Base-by-base conservation (phyloP, 2,113 vertebrate genomes). In the Takifugu flavidus region DNA sequence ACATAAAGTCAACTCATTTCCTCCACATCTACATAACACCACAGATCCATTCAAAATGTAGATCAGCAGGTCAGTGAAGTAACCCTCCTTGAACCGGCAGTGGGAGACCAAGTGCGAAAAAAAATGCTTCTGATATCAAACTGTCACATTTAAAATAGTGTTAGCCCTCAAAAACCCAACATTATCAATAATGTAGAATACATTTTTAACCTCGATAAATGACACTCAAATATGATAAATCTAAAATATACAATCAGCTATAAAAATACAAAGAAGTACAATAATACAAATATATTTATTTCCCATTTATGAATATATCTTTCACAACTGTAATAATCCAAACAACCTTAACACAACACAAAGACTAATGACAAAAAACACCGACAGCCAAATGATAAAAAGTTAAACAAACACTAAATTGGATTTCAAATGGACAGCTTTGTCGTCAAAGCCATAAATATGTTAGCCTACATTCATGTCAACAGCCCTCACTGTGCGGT, bases 211-310 rank as follows among this genome's bases (percentile, higher is more conserved):
- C 71, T 82, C 69, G 61, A 80, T 80, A 89, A 89, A 88, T 80
- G 77, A 87, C 83, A 68, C 72, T 86, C 78, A 87, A 83, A 79
- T 86, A 72, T 86, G 73, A 67, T 78, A 79, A 60, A 84, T 88
- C 80, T 79, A 88, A 86, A 89, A 90, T 87, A 87, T 90, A 86
- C 85, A 89, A 80, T 88, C 80, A 72, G 79, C 84, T 92, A 91
- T 88, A 92, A 92, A 92, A 92, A 92, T 92, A 91, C 91, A 91
- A 91, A 90, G 88, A 87, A 89, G 85, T 88, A 91, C 88, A 89
- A 83, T 88, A 73, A 89, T 92, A 92, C 86, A 91, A 92, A 92
- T 91, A 89, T 91, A 92, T 92, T 91, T 92, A 91, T 91, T 92
- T 90, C 65, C 85, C 89, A 89, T 89, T 84, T 83, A 89, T 89